These are phyloP conservation scores for Thymelicus acteon DNA, from an alignment of 2,888 invertebrate species.

Conservation along the genomic window DNA sequence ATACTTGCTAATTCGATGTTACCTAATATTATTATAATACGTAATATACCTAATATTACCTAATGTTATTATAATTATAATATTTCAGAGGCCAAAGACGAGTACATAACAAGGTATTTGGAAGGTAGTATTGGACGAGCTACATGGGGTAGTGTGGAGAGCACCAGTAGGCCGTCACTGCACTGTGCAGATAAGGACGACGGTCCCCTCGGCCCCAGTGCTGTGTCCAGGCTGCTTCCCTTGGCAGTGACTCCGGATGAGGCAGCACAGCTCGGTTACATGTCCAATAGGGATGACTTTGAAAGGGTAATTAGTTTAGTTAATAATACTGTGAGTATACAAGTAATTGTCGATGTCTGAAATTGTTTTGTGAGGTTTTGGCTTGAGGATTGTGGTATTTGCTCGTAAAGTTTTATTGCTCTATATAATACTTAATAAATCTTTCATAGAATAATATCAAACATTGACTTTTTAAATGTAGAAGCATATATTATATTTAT, in stretches of 20 bases:
- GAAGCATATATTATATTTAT: too few relatives aligned
- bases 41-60: too few relatives aligned
- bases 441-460: too few relatives aligned
- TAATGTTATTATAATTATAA: too few relatives aligned
- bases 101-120: slow-evolving; percentile 94
- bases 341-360: neutral
- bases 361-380: neutral
- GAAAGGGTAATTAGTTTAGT: slow-evolving; percentile 87
- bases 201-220: slow-evolving; percentile 91
- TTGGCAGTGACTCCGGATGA: slow-evolving; percentile 93
- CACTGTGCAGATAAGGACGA: slow-evolving; percentile 91
- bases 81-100: slow-evolving; percentile 93
- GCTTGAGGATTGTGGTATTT: neutral
- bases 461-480: too few relatives aligned
- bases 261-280: slow-evolving; percentile 95
- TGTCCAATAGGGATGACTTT: slow-evolving; percentile 98
- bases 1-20: neutral
- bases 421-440: too few relatives aligned
- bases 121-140: slow-evolving; percentile 95
- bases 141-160: slow-evolving; percentile 91
- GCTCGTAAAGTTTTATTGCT: neutral
- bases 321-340: slow-evolving; percentile 12
- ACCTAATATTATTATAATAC: too few relatives aligned
- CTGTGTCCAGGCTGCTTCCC: slow-evolving; percentile 89
- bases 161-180: slow-evolving; percentile 88